These are phyloP conservation scores for Leptodirus hochenwartii DNA, from an alignment of 2,888 invertebrate genomes.

Conservation along the genomic window DNA sequence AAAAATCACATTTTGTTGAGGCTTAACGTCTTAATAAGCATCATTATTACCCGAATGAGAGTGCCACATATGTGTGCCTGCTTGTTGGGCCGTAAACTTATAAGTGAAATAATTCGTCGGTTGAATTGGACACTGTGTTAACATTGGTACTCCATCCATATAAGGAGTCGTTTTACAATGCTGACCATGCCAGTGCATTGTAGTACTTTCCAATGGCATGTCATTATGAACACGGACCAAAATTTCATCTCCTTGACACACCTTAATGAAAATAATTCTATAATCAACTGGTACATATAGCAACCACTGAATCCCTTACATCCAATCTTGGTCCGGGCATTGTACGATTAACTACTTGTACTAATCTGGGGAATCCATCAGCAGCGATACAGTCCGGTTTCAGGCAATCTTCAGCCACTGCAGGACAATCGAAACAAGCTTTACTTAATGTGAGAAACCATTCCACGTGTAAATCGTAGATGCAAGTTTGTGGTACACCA, in stretches of 20 bases:
- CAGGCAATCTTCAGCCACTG: slow-evolving; percentile 51
- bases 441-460: slow-evolving; percentile 75
- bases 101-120: slow-evolving; percentile 62
- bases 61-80: slow-evolving; percentile 79
- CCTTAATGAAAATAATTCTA: too few relatives aligned
- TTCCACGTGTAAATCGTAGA: too few relatives aligned
- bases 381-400: slow-evolving; percentile 66
- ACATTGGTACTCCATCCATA: slow-evolving; percentile 77
- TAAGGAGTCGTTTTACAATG: slow-evolving; percentile 62
- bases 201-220: slow-evolving; percentile 61
- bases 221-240: slow-evolving; percentile 69
- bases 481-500: too few relatives aligned
- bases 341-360: slow-evolving; percentile 70
- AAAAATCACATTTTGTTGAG: too few relatives aligned
- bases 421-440: slow-evolving; percentile 72
- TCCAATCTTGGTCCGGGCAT: slow-evolving; percentile 76
- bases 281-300: too few relatives aligned
- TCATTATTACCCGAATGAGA: slow-evolving; percentile 48
- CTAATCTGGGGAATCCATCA: slow-evolving; percentile 58
- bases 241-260: slow-evolving; percentile 69
- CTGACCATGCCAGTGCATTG: slow-evolving; percentile 86
- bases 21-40: too few relatives aligned
- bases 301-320: slow-evolving; percentile 30
- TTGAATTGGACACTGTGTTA: slow-evolving; percentile 69
- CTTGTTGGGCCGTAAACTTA: slow-evolving; percentile 48